Evolutionary conservation across 2,797 vertebrate genomes (phyloP), one percentile per base, ranked within the genome.

Genomic region (Prunella strophiata): DNA sequence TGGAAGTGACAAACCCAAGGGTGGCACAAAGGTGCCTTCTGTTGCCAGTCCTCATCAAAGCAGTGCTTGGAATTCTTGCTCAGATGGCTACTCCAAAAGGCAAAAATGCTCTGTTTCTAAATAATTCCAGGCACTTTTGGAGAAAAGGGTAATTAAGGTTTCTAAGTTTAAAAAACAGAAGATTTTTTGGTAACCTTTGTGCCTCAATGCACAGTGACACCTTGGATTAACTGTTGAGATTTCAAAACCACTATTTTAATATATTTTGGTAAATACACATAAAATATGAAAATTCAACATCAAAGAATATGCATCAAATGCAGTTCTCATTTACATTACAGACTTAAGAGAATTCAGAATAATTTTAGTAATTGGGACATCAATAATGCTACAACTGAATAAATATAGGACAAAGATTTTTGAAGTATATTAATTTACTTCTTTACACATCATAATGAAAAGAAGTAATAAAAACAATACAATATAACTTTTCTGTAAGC

Each of bases 201-300:
- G 29, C 45, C 59, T 77, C 21, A 11, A 82, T 79, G 42, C 29
- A 30, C 59, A 71, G 42, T 47, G 50, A 32, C 34, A 29, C 34
- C 42, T 85, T 77, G 38, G 30, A 89, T 72, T 59, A 83, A 32
- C 61, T 74, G 30, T 0, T 79, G 70, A 81, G 58, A 75, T 78
- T 91, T 78, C 62, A 93, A 93, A 78, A 5, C 42, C 21, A 45
- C 30, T 23, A 23, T 68, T 88, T 88, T 78, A 92, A 85, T 73
- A 29, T 43, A 51, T 76, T 95, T 92, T 63, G 2, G 59, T 90
- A 93, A 91, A 80, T 85, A 65, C 32, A 67, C 12, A 88, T 81
- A 74, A 90, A 92, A 87, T 77, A 92, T 71, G 92, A 92, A 91
- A 94, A 96, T 89, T 77, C 58, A 74, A 10, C 84, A 85, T 96